phyloP scores from a whole-genome alignment of 1,140 invertebrate species.

The Drosophila nigrodunni region DNA sequence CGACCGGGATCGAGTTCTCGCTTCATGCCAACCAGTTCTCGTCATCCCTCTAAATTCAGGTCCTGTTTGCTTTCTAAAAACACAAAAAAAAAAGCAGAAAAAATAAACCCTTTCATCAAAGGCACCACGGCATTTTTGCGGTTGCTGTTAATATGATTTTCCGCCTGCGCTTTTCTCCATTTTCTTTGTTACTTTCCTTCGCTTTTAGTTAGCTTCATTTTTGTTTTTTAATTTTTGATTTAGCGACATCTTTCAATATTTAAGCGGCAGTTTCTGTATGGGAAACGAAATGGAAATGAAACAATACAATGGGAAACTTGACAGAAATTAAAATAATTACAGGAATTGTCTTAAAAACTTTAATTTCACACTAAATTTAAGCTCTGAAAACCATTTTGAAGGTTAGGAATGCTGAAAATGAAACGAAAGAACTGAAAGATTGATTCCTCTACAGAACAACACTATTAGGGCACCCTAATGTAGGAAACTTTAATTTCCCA shows the following conservation, averaged over 20 bases:
- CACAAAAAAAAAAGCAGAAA: too few species aligned
- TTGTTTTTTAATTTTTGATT: constrained; percentile 16
- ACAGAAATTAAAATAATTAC: too few species aligned
- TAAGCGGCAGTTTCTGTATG: not conserved
- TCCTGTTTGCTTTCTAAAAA: constrained; percentile 44
- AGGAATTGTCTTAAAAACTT: too few species aligned
- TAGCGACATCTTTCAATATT: constrained; percentile 34
- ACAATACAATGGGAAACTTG: not conserved
- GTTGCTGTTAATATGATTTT: constrained; percentile 75
- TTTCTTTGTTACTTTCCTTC: constrained; percentile 37
- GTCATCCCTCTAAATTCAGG: constrained; percentile 18
- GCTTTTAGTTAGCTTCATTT: constrained; percentile 42
- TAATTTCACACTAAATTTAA: too few species aligned
- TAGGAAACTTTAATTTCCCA: too few species aligned
- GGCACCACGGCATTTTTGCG: constrained; percentile 62
- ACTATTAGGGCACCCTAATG: too few species aligned
- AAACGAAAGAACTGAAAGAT: too few species aligned
- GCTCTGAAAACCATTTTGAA: too few species aligned
- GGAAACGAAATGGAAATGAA: not conserved
- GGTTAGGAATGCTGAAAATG: too few species aligned
- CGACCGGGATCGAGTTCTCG: constrained; percentile 33
- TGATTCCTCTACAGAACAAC: too few species aligned
- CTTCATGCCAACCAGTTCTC: constrained; percentile 41
- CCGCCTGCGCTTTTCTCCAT: constrained; percentile 40
- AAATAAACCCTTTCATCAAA: constrained; percentile 70